Conservation (phyloP, 2,888 invertebrate species). For the Sclerodermus sp. region DNA sequence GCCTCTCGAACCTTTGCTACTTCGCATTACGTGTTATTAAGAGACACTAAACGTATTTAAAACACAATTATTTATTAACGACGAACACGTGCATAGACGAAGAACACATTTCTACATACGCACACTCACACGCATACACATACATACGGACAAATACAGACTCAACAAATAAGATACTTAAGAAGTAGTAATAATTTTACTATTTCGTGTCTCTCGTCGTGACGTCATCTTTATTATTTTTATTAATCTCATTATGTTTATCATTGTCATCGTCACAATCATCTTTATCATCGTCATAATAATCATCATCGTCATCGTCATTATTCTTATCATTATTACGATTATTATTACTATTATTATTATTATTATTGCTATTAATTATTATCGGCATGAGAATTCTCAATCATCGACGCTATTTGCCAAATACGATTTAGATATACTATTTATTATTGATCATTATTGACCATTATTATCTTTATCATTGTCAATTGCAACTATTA, state of each 20-base stretch:
- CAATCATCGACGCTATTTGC: slow-evolving; percentile 22
- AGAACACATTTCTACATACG: slow-evolving; percentile 1
- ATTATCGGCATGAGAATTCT: slow-evolving; percentile 12
- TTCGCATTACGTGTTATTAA: slow-evolving; percentile 30
- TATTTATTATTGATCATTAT: neutral
- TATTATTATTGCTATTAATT: slow-evolving; percentile 21
- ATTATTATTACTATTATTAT: neutral
- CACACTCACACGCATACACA: slow-evolving; percentile 4
- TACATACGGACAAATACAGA: neutral
- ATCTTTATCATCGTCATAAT: slow-evolving; percentile 13
- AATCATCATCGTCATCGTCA: slow-evolving; percentile 14
- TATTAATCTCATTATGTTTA: neutral
- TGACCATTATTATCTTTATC: slow-evolving; percentile 19
- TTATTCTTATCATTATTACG: slow-evolving; percentile 18
- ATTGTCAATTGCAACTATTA: slow-evolving; percentile 27
- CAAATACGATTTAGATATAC: slow-evolving; percentile 20
- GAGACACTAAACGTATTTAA: slow-evolving; percentile 1
- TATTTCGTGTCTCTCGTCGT: slow-evolving; percentile 30
- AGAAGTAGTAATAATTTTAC: slow-evolving; percentile 12
- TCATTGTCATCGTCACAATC: slow-evolving; percentile 19
- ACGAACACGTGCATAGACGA: slow-evolving; percentile 8
- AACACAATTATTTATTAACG: neutral
- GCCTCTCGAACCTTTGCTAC: slow-evolving; percentile 53
- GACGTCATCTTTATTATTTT: slow-evolving; percentile 26
- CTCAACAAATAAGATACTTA: slow-evolving; percentile 1